Conservation (phyloP, 2,888 invertebrate genomes). For the Meandrusa payeni region DNA sequence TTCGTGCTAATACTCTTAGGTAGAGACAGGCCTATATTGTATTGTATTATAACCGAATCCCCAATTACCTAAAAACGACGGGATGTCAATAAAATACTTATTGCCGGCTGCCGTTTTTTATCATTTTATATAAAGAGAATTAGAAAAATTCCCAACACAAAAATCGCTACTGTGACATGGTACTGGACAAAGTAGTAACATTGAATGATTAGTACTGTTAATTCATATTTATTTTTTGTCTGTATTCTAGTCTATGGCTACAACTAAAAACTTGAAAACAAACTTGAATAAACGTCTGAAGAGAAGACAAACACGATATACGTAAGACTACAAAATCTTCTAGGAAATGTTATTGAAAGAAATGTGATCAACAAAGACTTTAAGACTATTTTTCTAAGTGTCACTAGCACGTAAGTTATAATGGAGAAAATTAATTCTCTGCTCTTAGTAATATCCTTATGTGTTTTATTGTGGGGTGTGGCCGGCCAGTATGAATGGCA, state of each 20-base stretch:
- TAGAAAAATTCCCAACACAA: too few species aligned
- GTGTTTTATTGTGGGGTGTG: constrained; percentile 82
- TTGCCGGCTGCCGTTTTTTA: too few species aligned
- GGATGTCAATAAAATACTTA: too few species aligned
- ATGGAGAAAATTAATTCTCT: constrained; percentile 59
- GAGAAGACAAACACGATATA: neutral
- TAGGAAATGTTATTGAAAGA: constrained; percentile 2
- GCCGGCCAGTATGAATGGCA: constrained; percentile 96
- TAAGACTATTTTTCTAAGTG: constrained; percentile 18
- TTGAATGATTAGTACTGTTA: too few species aligned
- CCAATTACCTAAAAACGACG: too few species aligned
- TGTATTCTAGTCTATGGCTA: constrained; percentile 7
- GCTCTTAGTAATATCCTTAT: constrained; percentile 59
- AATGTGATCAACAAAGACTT: constrained; percentile 12
- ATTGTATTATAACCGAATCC: too few species aligned
- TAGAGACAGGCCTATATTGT: too few species aligned
- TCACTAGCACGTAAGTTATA: constrained; percentile 34
- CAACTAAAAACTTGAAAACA: constrained; percentile 22
- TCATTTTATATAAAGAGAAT: too few species aligned
- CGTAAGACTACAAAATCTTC: constrained; percentile 1
- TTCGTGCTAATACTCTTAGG: too few species aligned
- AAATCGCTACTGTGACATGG: too few species aligned
- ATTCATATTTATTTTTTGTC: too few species aligned
- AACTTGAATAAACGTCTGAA: constrained; percentile 7
- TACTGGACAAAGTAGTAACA: too few species aligned